Evolutionary conservation across 1,140 invertebrate species (phyloP).

Genomic region (Yoshiicerus persimilis): DNA sequence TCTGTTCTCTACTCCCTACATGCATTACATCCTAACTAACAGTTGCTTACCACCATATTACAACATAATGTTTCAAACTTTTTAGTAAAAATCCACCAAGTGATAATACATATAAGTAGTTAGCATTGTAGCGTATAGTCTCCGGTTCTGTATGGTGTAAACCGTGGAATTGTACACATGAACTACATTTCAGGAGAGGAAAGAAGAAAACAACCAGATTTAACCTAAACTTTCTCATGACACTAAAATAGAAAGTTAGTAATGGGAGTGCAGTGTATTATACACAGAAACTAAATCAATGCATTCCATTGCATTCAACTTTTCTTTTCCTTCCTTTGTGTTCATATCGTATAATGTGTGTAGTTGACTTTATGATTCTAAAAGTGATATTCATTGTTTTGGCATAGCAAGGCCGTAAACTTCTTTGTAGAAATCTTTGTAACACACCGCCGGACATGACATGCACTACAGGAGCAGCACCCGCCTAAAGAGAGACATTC

Average conservation of each 20-base stretch:
- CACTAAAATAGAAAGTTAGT: neutral
- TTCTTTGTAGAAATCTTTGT: neutral
- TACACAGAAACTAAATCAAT: neutral
- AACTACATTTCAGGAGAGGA: neutral
- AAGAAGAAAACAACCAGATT: neutral
- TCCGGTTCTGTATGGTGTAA: neutral
- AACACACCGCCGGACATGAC: neutral
- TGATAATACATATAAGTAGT: neutral
- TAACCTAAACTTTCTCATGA: neutral
- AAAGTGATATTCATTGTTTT: neutral
- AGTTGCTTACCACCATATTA: neutral
- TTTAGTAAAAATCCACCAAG: neutral
- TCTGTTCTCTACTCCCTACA: neutral
- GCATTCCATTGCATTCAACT: neutral
- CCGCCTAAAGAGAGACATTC: neutral
- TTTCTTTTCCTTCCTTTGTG: neutral
- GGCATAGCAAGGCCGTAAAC: neutral
- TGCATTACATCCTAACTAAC: neutral
- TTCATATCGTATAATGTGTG: neutral
- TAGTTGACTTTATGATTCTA: neutral
- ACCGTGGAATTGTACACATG: neutral
- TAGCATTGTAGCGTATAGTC: neutral
- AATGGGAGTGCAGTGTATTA: neutral
- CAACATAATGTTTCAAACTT: neutral
- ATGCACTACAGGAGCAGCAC: no score